These are phyloP conservation scores for Rafetus swinhoei DNA, from an alignment of 2,113 vertebrate genomes.

Conservation along the genomic window DNA sequence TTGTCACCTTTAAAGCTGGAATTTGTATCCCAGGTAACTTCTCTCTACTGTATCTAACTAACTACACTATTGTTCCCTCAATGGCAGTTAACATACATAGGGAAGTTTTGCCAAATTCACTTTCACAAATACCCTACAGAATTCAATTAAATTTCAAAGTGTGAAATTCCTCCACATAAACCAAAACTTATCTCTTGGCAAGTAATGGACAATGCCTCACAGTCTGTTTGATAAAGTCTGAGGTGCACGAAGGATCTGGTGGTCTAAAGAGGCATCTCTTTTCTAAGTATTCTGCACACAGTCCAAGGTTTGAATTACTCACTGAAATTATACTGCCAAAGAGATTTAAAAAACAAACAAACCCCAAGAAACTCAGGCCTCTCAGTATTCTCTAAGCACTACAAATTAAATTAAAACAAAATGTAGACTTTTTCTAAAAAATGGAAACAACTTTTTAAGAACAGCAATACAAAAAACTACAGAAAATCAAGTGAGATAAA, in stretches of 20 bases:
- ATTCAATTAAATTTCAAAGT: not conserved
- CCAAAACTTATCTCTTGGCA: not conserved
- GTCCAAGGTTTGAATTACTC: not conserved
- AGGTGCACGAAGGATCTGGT: not conserved
- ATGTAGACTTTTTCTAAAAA: fast-evolving
- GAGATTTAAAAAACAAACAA: not conserved
- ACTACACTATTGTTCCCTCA: not conserved
- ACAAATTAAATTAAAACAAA: not conserved
- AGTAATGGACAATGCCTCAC: not conserved
- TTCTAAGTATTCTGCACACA: not conserved
- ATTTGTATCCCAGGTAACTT: not conserved
- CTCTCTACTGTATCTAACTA: not conserved
- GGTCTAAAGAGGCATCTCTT: not conserved
- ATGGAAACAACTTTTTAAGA: not conserved
- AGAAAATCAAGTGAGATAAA: not conserved
- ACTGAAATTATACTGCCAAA: not conserved
- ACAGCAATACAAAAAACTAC: not conserved
- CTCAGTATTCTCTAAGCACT: not conserved
- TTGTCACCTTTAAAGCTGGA: not conserved
- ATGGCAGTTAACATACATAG: not conserved
- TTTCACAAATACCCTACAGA: fast-evolving
- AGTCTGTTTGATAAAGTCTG: not conserved
- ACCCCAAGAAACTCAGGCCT: fast-evolving
- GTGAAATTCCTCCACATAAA: not conserved
- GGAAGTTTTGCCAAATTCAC: not conserved